phyloP scores from a whole-genome alignment of 2,888 invertebrate species.

The Branchellion lobata region DNA sequence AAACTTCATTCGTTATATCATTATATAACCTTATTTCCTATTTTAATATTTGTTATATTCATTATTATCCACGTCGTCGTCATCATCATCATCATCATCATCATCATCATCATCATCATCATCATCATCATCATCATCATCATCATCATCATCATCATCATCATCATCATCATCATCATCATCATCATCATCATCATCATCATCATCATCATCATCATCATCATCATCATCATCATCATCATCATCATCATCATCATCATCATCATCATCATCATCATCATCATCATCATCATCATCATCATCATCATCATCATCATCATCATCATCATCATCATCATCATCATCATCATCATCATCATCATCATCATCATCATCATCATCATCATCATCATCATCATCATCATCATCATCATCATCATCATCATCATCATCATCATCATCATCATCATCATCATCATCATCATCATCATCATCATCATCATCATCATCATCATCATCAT shows the following conservation, averaged over 20 bases:
- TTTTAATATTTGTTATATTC: background rate
- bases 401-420: slow-evolving; percentile 48
- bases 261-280: slow-evolving; percentile 8
- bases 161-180: slow-evolving; percentile 19
- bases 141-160: slow-evolving; percentile 18
- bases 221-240: slow-evolving; percentile 8
- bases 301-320: slow-evolving; percentile 46
- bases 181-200: slow-evolving; percentile 38
- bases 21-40: too few relatives aligned
- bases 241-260: slow-evolving; percentile 16
- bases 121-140: slow-evolving; percentile 28
- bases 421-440: slow-evolving; percentile 48
- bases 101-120: slow-evolving; percentile 20
- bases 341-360: slow-evolving; percentile 43
- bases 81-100: background rate
- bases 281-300: slow-evolving; percentile 48
- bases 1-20: too few relatives aligned
- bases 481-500: slow-evolving; percentile 48
- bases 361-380: slow-evolving; percentile 48
- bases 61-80: background rate
- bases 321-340: slow-evolving; percentile 50
- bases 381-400: slow-evolving; percentile 47
- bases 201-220: slow-evolving; percentile 37
- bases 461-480: slow-evolving; percentile 48
- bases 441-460: slow-evolving; percentile 48